Conservation (phyloP, 2,797 vertebrate genomes). For the Streptopelia turtur region DNA sequence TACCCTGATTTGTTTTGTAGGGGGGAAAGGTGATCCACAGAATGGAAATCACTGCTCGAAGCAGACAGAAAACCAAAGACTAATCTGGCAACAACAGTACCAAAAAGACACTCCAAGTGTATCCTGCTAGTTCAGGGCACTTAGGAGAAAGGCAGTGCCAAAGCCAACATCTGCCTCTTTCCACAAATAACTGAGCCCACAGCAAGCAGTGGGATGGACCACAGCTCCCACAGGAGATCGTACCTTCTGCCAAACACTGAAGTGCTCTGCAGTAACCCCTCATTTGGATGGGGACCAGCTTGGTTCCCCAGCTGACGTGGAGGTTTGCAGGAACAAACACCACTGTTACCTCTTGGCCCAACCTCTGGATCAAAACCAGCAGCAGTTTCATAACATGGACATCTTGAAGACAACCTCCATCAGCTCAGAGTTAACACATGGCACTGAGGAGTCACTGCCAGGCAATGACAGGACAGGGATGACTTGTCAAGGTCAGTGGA, state of each 20-base stretch:
- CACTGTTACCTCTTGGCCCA: neutral
- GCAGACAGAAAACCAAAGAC: neutral
- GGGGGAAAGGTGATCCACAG: rapidly evolving
- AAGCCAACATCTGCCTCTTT: neutral
- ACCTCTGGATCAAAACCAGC: neutral
- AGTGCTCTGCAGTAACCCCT: neutral
- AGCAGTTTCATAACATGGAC: neutral
- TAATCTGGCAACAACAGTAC: neutral
- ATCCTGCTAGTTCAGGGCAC: neutral
- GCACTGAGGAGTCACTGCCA: neutral
- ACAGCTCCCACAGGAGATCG: neutral
- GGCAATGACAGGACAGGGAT: neutral
- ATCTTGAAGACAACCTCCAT: neutral
- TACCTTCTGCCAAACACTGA: neutral
- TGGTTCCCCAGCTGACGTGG: neutral
- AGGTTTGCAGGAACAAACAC: neutral
- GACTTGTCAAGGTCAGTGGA: slow-evolving; percentile 59
- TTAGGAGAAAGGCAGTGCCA: neutral
- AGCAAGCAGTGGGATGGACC: neutral
- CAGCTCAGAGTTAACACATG: neutral
- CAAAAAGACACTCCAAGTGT: neutral
- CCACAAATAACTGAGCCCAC: neutral
- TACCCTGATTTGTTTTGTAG: rapidly evolving
- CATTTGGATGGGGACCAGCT: neutral
- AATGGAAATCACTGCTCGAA: neutral